Evolutionary conservation across 2,113 vertebrate species (phyloP).

Genomic region (Bombycilla garrulus): DNA sequence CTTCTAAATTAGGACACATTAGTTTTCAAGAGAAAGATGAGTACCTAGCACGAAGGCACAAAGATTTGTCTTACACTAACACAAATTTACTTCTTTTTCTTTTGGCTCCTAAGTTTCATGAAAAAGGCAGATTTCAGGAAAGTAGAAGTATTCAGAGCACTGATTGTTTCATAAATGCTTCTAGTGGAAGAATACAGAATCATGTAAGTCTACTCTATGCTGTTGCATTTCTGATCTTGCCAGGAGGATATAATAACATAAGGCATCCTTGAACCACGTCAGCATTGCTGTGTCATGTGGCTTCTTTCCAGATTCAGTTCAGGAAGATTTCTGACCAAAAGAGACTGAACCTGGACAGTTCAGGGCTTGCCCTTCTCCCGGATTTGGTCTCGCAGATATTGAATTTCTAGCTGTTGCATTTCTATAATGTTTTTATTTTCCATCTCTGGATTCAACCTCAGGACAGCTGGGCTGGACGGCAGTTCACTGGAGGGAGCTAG

Average conservation of each 20-base stretch:
- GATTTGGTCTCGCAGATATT: conserved; percentile 73
- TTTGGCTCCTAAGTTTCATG: background rate
- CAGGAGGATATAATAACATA: background rate
- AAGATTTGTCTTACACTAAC: background rate
- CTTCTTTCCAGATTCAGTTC: background rate
- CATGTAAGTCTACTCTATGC: background rate
- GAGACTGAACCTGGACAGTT: conserved; percentile 6
- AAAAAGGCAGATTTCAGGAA: background rate
- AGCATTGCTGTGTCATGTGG: background rate
- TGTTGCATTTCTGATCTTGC: background rate
- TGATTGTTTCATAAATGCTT: background rate
- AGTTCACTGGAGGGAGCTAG: conserved; percentile 34
- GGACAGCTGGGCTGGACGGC: background rate
- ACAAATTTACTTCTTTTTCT: background rate
- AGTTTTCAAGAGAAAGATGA: background rate
- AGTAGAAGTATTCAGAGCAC: background rate
- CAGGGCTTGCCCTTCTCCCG: conserved; percentile 48
- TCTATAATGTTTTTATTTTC: conserved; percentile 80
- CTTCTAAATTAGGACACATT: background rate
- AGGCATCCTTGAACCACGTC: background rate
- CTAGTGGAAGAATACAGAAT: background rate
- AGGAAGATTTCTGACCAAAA: conserved; percentile 51
- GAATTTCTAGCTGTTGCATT: conserved; percentile 81
- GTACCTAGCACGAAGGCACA: background rate
- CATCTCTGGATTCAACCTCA: conserved; percentile 70